Conservation (phyloP, 2,888 invertebrate genomes). For the Ornithoptera priamus region DNA sequence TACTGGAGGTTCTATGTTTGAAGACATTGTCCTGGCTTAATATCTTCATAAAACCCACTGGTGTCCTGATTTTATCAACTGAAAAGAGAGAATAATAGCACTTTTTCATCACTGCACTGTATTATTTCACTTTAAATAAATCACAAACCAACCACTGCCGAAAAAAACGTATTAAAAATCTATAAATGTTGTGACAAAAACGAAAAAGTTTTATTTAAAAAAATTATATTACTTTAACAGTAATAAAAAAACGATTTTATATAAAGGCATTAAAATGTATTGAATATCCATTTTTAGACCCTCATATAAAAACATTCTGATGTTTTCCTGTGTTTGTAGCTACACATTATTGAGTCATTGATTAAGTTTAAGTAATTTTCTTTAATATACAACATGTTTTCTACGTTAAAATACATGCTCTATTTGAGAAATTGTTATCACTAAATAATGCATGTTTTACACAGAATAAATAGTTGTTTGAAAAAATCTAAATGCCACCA, state of each 20-base stretch:
- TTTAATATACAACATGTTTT: background rate
- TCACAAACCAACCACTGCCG: conserved; percentile 10
- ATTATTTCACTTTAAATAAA: conserved; percentile 32
- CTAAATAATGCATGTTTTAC: background rate
- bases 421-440: background rate
- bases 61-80: conserved; percentile 41
- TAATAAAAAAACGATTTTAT: conserved; percentile 8
- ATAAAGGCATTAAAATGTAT: background rate
- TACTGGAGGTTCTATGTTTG: conserved; percentile 46
- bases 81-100: conserved; percentile 65
- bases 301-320: conserved; percentile 1
- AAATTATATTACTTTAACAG: background rate
- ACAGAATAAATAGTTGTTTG: background rate
- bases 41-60: conserved; percentile 29
- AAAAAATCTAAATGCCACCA: conserved; percentile 1
- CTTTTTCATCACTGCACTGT: conserved; percentile 59
- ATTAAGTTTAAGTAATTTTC: background rate
- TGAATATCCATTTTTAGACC: conserved; percentile 3
- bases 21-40: conserved; percentile 15
- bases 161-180: background rate
- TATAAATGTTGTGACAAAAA: conserved; percentile 19
- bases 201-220: background rate
- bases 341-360: background rate
- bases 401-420: background rate
- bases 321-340: background rate